Evolutionary conservation across 2,797 vertebrate species (phyloP), one percentile per base, ranked within the genome.

Genomic region (Ctenopoma kingsleyae): DNA sequence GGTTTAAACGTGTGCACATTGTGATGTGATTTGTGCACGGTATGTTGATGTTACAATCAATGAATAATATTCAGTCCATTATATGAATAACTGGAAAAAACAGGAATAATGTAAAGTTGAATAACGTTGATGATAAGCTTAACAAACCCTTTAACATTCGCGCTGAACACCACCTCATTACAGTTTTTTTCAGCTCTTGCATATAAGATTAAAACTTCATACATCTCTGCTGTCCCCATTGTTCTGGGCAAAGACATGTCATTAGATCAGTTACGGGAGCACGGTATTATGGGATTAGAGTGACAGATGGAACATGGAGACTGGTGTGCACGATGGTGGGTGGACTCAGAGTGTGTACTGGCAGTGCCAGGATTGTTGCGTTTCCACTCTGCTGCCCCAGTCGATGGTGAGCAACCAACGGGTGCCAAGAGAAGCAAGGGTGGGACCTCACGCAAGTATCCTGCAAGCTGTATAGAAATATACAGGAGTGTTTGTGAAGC

Each of bases 241-340:
- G 55, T 85, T 78, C 55, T 70, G 49, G 46, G 30, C 49, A 63
- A 35, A 80, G 56, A 66, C 9, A 13, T 27, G 55, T 74, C 65
- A 65, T 81, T 49, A 79, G 70, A 78, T 84, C 41, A 1, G 62
- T 87, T 79, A 80, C 66, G 75, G 72, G 76, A 87, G 73, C 76
- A 64, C 67, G 72, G 84, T 56, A 84, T 87, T 82, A 81, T 54
- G 72, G 83, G 67, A 74, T 68, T 6, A n/a, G 57, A 74, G 76
- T 80, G 80, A 81, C 89, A 92, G 89, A 92, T 91, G 91, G 90
- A 85, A 57, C 55, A 30, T 43, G 35, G 66, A 76, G 80, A 61
- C 67, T 55, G 78, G 74, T 68, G 79, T 13, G 41, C 76, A 76
- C 47, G 41, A 66, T 25, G 44, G 71, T 70, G 86, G 57, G 48